Conservation (phyloP, 2,888 invertebrate species). For the Ophonus ardosiacus region DNA sequence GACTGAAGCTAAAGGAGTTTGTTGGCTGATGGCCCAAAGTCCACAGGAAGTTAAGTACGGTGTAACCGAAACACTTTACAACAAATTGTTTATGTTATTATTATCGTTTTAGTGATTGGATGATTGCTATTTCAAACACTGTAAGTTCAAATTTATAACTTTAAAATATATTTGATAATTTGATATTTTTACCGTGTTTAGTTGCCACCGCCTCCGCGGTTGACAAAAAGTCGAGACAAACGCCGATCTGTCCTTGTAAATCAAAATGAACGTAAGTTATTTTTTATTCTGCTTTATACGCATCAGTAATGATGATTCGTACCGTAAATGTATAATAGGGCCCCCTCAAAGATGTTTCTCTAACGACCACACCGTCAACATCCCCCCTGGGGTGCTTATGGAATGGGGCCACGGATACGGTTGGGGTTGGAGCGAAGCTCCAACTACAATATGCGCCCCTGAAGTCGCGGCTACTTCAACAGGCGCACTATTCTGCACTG, state of each 20-base stretch:
- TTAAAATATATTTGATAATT: neutral
- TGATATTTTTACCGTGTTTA: slow-evolving; percentile 70
- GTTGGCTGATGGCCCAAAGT: slow-evolving; percentile 89
- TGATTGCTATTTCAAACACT: slow-evolving; percentile 88
- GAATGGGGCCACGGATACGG: slow-evolving; percentile 88
- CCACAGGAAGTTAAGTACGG: slow-evolving; percentile 87
- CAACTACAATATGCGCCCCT: slow-evolving; percentile 79
- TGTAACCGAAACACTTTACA: neutral
- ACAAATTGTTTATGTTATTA: neutral
- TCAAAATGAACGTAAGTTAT: slow-evolving; percentile 34
- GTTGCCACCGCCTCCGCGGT: slow-evolving; percentile 86
- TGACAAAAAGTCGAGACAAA: slow-evolving; percentile 85
- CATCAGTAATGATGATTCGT: slow-evolving; percentile 15
- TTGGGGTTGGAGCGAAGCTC: slow-evolving; percentile 85
- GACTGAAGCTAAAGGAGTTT: slow-evolving; percentile 76
- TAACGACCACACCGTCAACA: slow-evolving; percentile 74
- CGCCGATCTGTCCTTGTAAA: slow-evolving; percentile 69
- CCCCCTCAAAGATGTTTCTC: slow-evolving; percentile 44
- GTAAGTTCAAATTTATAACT: slow-evolving; percentile 76
- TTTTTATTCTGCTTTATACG: too few relatives aligned
- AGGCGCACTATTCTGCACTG: slow-evolving; percentile 78
- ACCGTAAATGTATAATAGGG: slow-evolving; percentile 14
- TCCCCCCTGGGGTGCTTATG: slow-evolving; percentile 72
- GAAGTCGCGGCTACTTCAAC: slow-evolving; percentile 81
- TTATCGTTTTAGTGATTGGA: slow-evolving; percentile 82